Percentiles rank a stretch among this genome's conserved stretches.
Conservation (phyloP, 2,113 vertebrate species). For the Saimiri boliviensis region DNA sequence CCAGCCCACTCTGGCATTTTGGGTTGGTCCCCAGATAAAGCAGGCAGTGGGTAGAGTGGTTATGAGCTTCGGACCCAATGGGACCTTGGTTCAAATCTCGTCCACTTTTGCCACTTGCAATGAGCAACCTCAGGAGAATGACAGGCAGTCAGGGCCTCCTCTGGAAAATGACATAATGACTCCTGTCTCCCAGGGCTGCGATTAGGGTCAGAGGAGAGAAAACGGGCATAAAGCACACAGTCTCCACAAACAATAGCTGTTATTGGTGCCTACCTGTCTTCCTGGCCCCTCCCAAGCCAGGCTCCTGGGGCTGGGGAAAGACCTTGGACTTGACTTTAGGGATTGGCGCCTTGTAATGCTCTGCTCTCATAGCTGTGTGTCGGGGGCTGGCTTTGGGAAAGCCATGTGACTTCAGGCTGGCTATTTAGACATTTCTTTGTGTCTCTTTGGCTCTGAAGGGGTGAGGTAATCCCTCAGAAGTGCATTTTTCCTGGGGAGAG, state of each 20-base stretch:
- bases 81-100: background rate
- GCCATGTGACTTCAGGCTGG: background rate
- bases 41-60: background rate
- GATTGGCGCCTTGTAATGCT: background rate
- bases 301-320: background rate
- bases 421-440: background rate
- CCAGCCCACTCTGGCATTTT: background rate
- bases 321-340: background rate
- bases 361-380: background rate
- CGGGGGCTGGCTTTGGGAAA: background rate
- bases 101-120: background rate
- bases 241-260: background rate
- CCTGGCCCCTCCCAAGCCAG: background rate
- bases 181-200: background rate
- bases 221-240: background rate
- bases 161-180: background rate
- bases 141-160: background rate
- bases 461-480: background rate
- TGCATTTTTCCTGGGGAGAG: background rate
- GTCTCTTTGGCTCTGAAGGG: background rate
- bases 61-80: background rate
- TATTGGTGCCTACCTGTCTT: background rate
- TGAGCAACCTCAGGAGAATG: background rate
- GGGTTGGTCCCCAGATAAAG: background rate
- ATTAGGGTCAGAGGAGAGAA: background rate